Conservation (phyloP, 2,888 invertebrate species). For the Hydraecia micacea region DNA sequence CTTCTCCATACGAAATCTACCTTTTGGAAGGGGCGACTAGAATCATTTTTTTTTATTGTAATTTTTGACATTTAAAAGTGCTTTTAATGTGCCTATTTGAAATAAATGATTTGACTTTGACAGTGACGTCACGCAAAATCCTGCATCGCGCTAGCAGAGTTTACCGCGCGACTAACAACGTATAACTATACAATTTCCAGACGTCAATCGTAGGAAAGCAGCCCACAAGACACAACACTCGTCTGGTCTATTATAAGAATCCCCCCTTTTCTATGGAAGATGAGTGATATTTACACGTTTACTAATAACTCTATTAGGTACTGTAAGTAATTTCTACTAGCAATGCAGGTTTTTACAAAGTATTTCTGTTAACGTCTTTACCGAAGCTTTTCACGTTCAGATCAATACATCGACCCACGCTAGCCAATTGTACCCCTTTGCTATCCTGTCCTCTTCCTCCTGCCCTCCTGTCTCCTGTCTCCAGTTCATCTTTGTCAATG, state of each 20-base stretch:
- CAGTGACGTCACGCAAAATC: not conserved
- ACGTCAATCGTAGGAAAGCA: not conserved
- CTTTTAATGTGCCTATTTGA: no score
- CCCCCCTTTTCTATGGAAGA: not conserved
- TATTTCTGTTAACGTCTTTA: not conserved
- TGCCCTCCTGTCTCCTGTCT: no score
- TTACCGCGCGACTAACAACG: not conserved
- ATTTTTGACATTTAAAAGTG: no score
- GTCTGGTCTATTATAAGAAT: not conserved
- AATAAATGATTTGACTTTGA: no score
- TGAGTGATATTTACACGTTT: not conserved
- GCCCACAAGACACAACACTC: not conserved
- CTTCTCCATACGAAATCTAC: no score
- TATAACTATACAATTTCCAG: not conserved
- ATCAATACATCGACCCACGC: not conserved
- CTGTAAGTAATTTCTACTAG: not conserved
- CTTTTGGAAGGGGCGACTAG: no score
- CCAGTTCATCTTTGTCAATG: not conserved
- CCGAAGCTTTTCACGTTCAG: not conserved
- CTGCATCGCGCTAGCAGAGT: not conserved
- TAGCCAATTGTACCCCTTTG: not conserved
- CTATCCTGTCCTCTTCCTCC: no score
- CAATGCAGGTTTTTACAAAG: constrained; percentile 1
- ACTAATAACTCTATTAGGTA: not conserved
- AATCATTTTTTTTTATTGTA: no score